A percentile compares a stretch with the other conserved stretches of the same genome.
phyloP scores from a whole-genome alignment of 2,888 invertebrate species.

The Dinocampus coccinellae region DNA sequence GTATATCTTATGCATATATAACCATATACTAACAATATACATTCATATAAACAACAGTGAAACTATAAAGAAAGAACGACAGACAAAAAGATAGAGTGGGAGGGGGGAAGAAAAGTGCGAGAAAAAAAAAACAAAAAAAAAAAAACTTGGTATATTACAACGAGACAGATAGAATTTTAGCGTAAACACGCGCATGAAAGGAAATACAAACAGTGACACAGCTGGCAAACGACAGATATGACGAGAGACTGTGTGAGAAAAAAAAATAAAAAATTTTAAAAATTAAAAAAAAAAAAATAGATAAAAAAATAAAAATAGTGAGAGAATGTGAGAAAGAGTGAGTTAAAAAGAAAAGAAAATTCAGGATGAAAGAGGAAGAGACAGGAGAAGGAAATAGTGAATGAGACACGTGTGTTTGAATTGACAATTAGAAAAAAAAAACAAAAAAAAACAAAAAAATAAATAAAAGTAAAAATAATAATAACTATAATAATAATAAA shows the following conservation, averaged over 20 bases:
- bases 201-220: slow-evolving; percentile 37
- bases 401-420: slow-evolving; percentile 3
- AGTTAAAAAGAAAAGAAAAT: background rate
- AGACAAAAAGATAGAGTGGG: slow-evolving; percentile 6
- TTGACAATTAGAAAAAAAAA: background rate
- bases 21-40: background rate
- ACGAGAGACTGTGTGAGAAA: slow-evolving; percentile 5
- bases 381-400: background rate
- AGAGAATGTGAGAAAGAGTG: slow-evolving; percentile 5
- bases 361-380: background rate
- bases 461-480: background rate
- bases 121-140: too few relatives aligned
- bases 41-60: background rate
- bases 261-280: background rate
- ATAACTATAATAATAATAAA: background rate
- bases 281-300: background rate
- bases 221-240: slow-evolving; percentile 37
- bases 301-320: slow-evolving; percentile 7
- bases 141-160: slow-evolving; percentile 29
- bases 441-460: background rate
- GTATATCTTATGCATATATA: background rate
- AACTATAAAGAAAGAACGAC: background rate
- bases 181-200: slow-evolving; percentile 39
- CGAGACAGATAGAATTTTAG: slow-evolving; percentile 35
- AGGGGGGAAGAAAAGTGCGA: background rate